Evolutionary conservation across 2,113 vertebrate species (phyloP).

Genomic region (Dasyurus viverrinus): DNA sequence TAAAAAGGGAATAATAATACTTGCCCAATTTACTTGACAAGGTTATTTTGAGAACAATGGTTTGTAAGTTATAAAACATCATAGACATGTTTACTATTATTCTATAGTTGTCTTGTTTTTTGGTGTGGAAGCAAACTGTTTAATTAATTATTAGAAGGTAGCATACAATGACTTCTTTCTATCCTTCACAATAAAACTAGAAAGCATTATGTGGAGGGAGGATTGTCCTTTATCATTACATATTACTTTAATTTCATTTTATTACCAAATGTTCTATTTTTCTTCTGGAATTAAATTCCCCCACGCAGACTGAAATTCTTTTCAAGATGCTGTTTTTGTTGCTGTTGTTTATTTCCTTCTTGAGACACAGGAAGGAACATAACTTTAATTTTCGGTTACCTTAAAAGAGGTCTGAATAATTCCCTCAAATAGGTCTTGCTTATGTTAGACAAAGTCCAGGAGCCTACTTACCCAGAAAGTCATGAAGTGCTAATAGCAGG

Average conservation of each 20-base stretch:
- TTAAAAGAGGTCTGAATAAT: background rate
- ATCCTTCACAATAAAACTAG: background rate
- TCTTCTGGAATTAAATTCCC: background rate
- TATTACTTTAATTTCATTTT: conserved; percentile 10
- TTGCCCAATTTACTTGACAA: background rate
- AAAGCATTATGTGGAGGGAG: background rate
- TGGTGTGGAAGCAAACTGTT: background rate
- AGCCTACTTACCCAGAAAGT: background rate
- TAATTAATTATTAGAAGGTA: background rate
- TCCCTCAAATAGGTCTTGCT: background rate
- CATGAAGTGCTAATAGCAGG: background rate
- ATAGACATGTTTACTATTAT: background rate
- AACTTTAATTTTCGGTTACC: background rate
- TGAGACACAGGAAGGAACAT: background rate
- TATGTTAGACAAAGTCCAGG: background rate
- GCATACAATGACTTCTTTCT: background rate
- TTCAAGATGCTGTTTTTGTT: background rate
- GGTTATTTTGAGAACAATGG: background rate
- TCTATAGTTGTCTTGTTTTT: background rate
- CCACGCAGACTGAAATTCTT: background rate
- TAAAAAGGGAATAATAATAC: background rate
- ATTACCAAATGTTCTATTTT: background rate
- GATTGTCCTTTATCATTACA: background rate
- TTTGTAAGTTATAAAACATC: background rate
- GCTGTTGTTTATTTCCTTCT: background rate